These are phyloP conservation scores for Pyrgus malvae DNA, from an alignment of 2,888 invertebrate species.

Conservation along the genomic window DNA sequence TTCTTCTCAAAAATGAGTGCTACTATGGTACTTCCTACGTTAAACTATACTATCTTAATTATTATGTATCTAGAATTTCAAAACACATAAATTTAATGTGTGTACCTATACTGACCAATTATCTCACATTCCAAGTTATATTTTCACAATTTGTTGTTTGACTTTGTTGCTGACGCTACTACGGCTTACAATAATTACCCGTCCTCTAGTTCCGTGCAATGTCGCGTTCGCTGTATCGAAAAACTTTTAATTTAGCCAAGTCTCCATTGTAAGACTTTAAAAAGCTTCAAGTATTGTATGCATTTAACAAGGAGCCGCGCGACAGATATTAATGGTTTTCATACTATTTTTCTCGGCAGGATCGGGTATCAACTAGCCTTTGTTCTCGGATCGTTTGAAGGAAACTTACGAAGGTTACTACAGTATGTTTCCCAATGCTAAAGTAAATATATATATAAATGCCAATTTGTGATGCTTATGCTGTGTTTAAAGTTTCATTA, in stretches of 20 bases:
- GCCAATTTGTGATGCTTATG: too few relatives aligned
- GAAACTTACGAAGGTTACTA: conserved; percentile 31
- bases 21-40: too few relatives aligned
- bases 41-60: too few relatives aligned
- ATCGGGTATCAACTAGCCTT: conserved; percentile 65
- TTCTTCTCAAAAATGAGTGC: too few relatives aligned
- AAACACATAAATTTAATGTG: too few relatives aligned
- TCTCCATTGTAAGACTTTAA: conserved; percentile 78
- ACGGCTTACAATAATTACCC: conserved; percentile 69
- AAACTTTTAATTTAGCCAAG: conserved; percentile 82
- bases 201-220: conserved; percentile 75
- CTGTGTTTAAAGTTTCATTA: too few relatives aligned
- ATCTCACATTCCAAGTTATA: too few relatives aligned
- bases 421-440: conserved; percentile 15
- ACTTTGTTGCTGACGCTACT: conserved; percentile 43
- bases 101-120: too few relatives aligned
- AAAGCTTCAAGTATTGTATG: conserved; percentile 81
- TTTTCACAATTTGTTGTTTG: too few relatives aligned
- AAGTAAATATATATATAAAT: conserved; percentile 7
- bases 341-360: conserved; percentile 79
- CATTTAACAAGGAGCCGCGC: conserved; percentile 78
- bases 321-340: conserved; percentile 79
- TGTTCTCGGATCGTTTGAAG: conserved; percentile 51
- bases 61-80: too few relatives aligned
- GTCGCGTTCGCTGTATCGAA: conserved; percentile 77